Evolutionary conservation across 2,888 invertebrate genomes (phyloP), one percentile per base, ranked within the genome.

Genomic region (Troides aeacus): DNA sequence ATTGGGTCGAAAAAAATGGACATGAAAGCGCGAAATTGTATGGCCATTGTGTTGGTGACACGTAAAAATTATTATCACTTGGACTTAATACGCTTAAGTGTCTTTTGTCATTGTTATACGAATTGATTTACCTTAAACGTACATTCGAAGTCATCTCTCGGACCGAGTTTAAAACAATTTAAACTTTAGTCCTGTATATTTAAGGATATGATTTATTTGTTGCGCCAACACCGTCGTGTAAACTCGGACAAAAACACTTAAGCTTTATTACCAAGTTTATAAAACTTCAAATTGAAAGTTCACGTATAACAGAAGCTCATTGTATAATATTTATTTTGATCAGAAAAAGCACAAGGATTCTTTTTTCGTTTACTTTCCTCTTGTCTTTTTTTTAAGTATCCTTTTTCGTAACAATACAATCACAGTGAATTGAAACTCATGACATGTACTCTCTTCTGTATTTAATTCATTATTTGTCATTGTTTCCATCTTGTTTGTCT

Each of bases 1-100:
- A 80, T 80, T 78, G 73, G 78, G 77, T 77, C 76, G 77, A 77
- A 74, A 78, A 75, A 78, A 58, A 75, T 79, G 72, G 78, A 74
- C 76, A 76, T 77, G 82, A 79, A 79, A 75, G 80, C 80, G 79
- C 81, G 76, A 84, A 83, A 83, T 84, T 84, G 83, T 82, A 83
- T 80, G 76, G 76, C 71, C 74, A 84, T 86, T 87, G 85, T 75
- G 36, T 85, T 76, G 73, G 66, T 72, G 66, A 68, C 68, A 75
- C 64, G 71, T 68, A 75, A n/a, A 73, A 75, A 72, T 2, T 58
- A 71, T 64, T 65, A 68, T 39, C 72, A 68, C 68, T 62, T 61
- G 50, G 23, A 23, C 63, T 58, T 42, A 46, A 46, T 24, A 21
- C 50, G 63, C 69, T 64, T 73, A 75, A 75, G 68, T 61, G 56